phyloP scores from a whole-genome alignment of 2,113 vertebrate genomes.

The Lonchura striata region DNA sequence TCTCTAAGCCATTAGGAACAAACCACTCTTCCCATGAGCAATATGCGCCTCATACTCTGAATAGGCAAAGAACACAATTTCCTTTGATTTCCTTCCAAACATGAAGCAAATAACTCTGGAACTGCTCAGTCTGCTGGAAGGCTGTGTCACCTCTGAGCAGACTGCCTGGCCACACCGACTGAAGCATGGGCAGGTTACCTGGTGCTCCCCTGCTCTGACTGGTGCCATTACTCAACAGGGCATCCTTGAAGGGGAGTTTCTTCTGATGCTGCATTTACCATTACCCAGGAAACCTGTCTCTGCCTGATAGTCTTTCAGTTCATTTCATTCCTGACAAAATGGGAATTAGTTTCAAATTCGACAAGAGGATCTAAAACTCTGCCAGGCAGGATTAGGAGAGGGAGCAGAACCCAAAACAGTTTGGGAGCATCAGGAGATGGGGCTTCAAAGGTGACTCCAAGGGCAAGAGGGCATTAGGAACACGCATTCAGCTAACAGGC shows the following conservation, averaged over 20 bases:
- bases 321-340: background rate
- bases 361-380: background rate
- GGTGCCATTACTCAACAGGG: background rate
- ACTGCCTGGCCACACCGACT: background rate
- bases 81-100: slow-evolving; percentile 13
- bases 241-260: background rate
- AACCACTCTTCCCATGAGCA: slow-evolving; percentile 63
- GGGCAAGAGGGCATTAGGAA: background rate
- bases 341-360: slow-evolving; percentile 3
- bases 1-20: slow-evolving; percentile 49
- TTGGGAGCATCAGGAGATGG: background rate
- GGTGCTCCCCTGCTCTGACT: background rate
- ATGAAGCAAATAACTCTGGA: slow-evolving; percentile 17
- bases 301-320: background rate
- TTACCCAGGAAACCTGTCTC: background rate
- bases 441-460: background rate
- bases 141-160: slow-evolving; percentile 4
- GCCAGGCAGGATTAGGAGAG: slow-evolving; percentile 46
- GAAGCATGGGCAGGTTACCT: background rate
- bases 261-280: background rate
- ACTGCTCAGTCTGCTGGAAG: background rate
- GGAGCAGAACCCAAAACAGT: background rate
- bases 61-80: slow-evolving; percentile 21
- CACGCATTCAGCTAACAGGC: background rate
- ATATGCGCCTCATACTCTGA: slow-evolving; percentile 10